Evolutionary conservation across 2,888 invertebrate species (phyloP), one percentile per base, ranked within the genome.

Genomic region (Belgica antarctica): DNA sequence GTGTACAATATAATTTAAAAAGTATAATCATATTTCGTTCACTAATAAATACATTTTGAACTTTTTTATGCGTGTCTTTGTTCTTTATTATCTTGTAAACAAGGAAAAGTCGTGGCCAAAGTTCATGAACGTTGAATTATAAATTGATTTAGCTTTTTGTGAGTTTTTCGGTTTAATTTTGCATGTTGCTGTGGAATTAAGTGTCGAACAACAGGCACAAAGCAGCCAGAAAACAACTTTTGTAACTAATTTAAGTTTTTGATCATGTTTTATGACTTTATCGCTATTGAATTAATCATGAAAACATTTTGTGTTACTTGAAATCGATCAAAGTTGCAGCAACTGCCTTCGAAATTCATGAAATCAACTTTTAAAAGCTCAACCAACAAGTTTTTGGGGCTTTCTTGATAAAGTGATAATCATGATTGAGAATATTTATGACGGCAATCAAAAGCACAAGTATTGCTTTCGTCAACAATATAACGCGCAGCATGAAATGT

Each of bases 401-500:
- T 25, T 34, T 41, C 27, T 47, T 66, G 47, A 66, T 47, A 66
- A 66, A 66, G 47, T 47, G 47, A 66, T 47, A 66, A 66, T 66
- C 47, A 46, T 47, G 41, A 63, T 41, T 36, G 63, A 7, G 47
- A 66, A 41, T 47, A 47, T 47, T 66, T 66, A 47, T 47, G 47
- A 46, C 28, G 12, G 65, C 46, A 66, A 66, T 65, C 65, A 65
- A 65, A 65, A 41, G 22, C 36, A 4, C 15, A 41, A n/a, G 22
- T 22, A 52, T 52, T n/a, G 52, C 52, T 22, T 52, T 4, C 2
- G 52, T 17, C 52, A 52, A 22, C 52, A 3, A 52, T 7, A 3
- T 8, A 4, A 52, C 4, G 52, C 52, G 3, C 3, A 15, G 15
- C 52, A 22, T 52, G 52, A 46, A 47, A 10, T 66, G 28, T 47